These are phyloP conservation scores for Scelioninae gen. 1 DNA, from an alignment of 2,888 invertebrate genomes.

Conservation along the genomic window DNA sequence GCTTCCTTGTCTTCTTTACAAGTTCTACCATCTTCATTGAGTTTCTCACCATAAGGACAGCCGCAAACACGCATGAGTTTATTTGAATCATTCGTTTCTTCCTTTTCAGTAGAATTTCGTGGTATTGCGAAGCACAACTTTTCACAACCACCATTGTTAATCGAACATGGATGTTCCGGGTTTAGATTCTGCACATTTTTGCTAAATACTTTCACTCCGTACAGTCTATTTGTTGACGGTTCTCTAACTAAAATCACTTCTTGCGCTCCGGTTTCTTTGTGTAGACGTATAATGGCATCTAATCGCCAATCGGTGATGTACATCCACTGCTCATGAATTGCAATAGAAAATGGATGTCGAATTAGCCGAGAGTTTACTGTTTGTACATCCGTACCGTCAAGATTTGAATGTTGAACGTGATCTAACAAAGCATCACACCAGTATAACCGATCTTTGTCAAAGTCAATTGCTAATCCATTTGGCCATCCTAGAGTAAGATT, in stretches of 20 bases:
- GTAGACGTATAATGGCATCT: slow-evolving; percentile 95
- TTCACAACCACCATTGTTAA: slow-evolving; percentile 95
- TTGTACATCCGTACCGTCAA: slow-evolving; percentile 95
- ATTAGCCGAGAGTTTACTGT: slow-evolving; percentile 95
- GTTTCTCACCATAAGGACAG: slow-evolving; percentile 96
- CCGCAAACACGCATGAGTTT: slow-evolving; percentile 90
- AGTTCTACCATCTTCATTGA: slow-evolving; percentile 88
- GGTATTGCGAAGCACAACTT: slow-evolving; percentile 98
- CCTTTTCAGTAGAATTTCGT: slow-evolving; percentile 83
- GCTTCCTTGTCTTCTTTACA: slow-evolving; percentile 93
- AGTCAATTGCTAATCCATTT: slow-evolving; percentile 97
- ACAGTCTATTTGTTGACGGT: slow-evolving; percentile 94
- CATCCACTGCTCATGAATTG: slow-evolving; percentile 95
- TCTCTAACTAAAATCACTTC: slow-evolving; percentile 94
- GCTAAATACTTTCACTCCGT: slow-evolving; percentile 96
- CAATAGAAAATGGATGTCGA: slow-evolving; percentile 95
- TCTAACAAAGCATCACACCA: slow-evolving; percentile 99
- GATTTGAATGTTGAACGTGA: slow-evolving; percentile 96
- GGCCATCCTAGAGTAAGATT: slow-evolving; percentile 98
- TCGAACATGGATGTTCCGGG: slow-evolving; percentile 91
- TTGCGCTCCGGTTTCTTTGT: slow-evolving; percentile 94
- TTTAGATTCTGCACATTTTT: slow-evolving; percentile 89
- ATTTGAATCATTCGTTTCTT: slow-evolving; percentile 80
- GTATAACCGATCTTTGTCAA: slow-evolving; percentile 93
- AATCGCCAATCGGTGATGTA: slow-evolving; percentile 99